Base-by-base conservation (phyloP, 2,797 vertebrate genomes). In the Clarias pachynema region DNA sequence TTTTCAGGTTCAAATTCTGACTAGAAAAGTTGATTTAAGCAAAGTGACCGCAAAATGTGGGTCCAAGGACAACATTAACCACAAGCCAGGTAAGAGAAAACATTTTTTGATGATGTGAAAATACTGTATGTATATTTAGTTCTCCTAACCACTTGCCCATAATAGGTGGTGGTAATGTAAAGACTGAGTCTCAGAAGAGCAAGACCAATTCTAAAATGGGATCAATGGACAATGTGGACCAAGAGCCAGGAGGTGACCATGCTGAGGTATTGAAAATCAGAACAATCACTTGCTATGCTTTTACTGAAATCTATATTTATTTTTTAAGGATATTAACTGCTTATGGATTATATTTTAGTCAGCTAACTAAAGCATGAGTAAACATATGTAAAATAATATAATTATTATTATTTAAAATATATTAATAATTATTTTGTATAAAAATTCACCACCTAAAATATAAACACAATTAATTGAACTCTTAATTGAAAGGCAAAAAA, bases 31-130 rank as follows among this genome's bases (percentile, higher is more conserved):
- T 0, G 97, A 99, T 82, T 86, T 98, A 86, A 98, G 97, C 89
- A 99, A 97, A 91, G 96, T 98, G 90, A 96, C 97, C 3, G 96
- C 98, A 72, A 99, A 98, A 93, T 98, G 97, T 80, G 98, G 98
- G 82, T 99, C 98, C 60, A 99, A 99, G 95, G 94, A 97, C 81
- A 99, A 95, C 91, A 96, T 98, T 83, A 99, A 98, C 87, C 92
- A 97, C 87, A 99, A 97, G 92, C 96, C 97, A 94, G 97, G 98
- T 99, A 90, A 53, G 79, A 44, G 57, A 78, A 49, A 5, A 60
- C 15, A 81, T 57, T 22, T 24, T 24, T 65, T 84, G 16, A 12
- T 14, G 62, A 18, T 44, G 44, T 77, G 44, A 57, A 82, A 7
- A 40, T 40, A 44, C 40, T 44, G 7, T 44, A 40, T 62, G 57